Conservation (phyloP, 2,797 vertebrate species). For the Perdix hodgsoniae region DNA sequence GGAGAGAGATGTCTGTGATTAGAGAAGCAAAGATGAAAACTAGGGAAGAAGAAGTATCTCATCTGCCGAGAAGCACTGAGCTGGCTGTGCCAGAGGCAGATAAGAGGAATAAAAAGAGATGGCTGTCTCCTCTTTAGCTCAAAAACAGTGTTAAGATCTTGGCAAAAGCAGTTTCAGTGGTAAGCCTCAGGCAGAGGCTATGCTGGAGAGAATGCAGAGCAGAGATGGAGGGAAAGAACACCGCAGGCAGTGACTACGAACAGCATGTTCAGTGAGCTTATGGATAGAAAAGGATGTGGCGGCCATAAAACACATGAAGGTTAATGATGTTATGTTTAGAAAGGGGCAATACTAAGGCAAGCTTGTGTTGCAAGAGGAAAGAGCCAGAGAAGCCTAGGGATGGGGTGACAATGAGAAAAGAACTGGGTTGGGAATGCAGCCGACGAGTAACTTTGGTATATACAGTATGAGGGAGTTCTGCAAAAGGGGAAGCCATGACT, state of each 20-base stretch:
- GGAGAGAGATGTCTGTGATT: background rate
- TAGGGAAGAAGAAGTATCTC: background rate
- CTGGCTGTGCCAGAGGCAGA: background rate
- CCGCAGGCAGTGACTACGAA: background rate
- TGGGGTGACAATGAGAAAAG: background rate
- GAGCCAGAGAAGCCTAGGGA: background rate
- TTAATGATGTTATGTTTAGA: background rate
- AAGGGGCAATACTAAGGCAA: background rate
- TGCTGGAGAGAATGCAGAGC: accelerated
- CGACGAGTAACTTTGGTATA: background rate
- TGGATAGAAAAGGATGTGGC: background rate
- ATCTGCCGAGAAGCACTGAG: background rate
- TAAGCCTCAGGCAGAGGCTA: background rate
- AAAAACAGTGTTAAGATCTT: too few species aligned
- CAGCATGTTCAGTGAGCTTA: background rate
- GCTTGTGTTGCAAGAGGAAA: background rate
- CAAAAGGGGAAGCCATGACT: background rate
- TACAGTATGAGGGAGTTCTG: background rate
- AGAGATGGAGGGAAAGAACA: background rate
- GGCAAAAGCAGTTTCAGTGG: background rate
- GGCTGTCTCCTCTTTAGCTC: accelerated
- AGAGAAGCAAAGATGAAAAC: background rate
- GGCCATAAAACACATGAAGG: background rate
- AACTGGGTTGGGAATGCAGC: background rate
- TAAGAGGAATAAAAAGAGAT: background rate